Evolutionary conservation across 2,797 vertebrate genomes (phyloP).

Genomic region (Pipistrellus nathusii): DNA sequence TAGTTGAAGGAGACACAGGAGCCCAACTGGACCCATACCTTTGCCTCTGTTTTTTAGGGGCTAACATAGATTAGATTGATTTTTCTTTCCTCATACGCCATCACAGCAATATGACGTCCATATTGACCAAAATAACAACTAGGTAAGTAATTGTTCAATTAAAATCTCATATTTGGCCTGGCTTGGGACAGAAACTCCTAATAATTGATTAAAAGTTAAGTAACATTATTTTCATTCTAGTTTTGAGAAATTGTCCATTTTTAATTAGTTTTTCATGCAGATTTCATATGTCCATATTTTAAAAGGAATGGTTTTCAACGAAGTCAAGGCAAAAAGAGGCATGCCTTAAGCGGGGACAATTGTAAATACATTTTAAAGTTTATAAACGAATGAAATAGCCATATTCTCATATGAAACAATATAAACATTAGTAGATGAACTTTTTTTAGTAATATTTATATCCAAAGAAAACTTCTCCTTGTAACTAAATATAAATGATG

Average conservation of each 20-base stretch:
- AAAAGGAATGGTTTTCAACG: conserved; percentile 59
- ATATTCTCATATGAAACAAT: background rate
- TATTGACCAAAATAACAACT: conserved; percentile 76
- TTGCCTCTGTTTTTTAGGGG: conserved; percentile 28
- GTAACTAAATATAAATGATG: conserved; percentile 52
- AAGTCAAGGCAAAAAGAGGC: conserved; percentile 18
- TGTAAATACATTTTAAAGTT: conserved; percentile 55
- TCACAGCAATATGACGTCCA: conserved; percentile 78
- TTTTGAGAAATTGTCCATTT: conserved; percentile 33
- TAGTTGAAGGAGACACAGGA: conserved; percentile 65
- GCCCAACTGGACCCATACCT: conserved; percentile 4
- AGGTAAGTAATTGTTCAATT: conserved; percentile 85
- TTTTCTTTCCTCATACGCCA: conserved; percentile 64
- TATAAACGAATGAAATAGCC: conserved; percentile 43
- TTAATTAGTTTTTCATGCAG: background rate
- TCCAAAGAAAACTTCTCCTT: conserved; percentile 31
- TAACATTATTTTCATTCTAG: conserved; percentile 60
- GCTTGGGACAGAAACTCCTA: conserved; percentile 41
- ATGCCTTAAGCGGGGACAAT: conserved; percentile 19
- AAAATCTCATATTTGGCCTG: conserved; percentile 72
- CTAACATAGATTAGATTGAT: conserved; percentile 57
- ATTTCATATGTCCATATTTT: conserved; percentile 62
- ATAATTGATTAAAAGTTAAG: conserved; percentile 60
- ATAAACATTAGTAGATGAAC: conserved; percentile 13
- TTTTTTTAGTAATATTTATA: conserved; percentile 55